Conservation (phyloP, 2,113 vertebrate genomes). For the Eidolon helvum region DNA sequence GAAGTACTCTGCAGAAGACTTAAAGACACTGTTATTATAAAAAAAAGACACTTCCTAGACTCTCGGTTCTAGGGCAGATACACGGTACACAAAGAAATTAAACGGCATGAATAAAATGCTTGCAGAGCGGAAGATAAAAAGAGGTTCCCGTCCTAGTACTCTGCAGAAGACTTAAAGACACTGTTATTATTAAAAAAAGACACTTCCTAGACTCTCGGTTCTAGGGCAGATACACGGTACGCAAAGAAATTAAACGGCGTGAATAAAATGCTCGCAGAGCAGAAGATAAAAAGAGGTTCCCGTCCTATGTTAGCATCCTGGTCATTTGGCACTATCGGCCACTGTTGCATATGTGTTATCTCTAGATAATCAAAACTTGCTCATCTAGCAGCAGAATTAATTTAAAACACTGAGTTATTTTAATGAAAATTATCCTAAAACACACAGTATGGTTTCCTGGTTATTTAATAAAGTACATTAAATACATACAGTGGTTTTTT, state of each 20-base stretch:
- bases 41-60: not conserved
- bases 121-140: not conserved
- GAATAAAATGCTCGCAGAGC: not conserved
- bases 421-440: conserved; percentile 3
- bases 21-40: not conserved
- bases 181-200: too few relatives aligned
- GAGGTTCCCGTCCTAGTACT: not conserved
- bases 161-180: too few relatives aligned
- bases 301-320: accelerated
- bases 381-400: not conserved
- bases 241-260: not conserved
- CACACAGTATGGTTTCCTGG: not conserved
- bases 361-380: not conserved
- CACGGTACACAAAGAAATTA: not conserved
- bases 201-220: too few relatives aligned
- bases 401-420: not conserved
- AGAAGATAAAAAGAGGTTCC: not conserved
- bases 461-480: not conserved
- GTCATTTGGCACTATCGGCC: not conserved
- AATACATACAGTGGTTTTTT: not conserved
- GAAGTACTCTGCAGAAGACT: not conserved
- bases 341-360: not conserved
- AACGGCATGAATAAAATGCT: not conserved
- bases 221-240: not conserved
- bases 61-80: not conserved